phyloP scores from a whole-genome alignment of 2,888 invertebrate genomes.

The Drosophila putrida region DNA sequence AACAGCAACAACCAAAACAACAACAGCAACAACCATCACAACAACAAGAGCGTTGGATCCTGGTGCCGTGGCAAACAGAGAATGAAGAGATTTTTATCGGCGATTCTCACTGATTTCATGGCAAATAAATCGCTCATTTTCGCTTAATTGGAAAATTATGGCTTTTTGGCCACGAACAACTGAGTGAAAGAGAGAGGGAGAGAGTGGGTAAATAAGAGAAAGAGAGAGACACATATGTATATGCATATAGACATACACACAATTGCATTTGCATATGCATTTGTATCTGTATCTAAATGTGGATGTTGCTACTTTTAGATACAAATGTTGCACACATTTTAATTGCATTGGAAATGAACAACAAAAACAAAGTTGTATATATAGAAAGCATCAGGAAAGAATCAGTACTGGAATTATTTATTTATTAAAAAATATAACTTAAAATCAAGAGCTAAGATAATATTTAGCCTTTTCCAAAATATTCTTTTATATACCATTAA shows the following conservation, averaged over 20 bases:
- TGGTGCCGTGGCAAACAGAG: slow-evolving; percentile 54
- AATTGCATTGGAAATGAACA: slow-evolving; percentile 21
- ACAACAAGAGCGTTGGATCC: slow-evolving; percentile 39
- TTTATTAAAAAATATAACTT: too few relatives aligned
- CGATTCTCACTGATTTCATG: slow-evolving; percentile 86
- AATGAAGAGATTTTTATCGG: slow-evolving; percentile 85
- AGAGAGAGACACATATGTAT: slow-evolving; percentile 4
- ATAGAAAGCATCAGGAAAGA: too few relatives aligned
- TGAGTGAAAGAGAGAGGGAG: slow-evolving; percentile 1
- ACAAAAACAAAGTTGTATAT: slow-evolving; percentile 12
- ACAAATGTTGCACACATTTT: slow-evolving; percentile 41
- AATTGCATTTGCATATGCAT: slow-evolving; percentile 55
- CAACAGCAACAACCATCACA: slow-evolving; percentile 31
- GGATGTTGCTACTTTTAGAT: slow-evolving; percentile 38
- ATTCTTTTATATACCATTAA: too few relatives aligned
- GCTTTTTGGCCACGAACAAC: slow-evolving; percentile 71
- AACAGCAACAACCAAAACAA: slow-evolving; percentile 45
- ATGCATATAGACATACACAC: slow-evolving; percentile 5
- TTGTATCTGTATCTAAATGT: slow-evolving; percentile 32
- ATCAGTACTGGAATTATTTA: too few relatives aligned
- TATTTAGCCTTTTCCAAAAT: too few relatives aligned
- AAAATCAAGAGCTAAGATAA: too few relatives aligned
- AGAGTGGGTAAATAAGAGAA: neutral
- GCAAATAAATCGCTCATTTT: slow-evolving; percentile 86
- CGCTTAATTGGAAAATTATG: slow-evolving; percentile 86